These are phyloP conservation scores for Sphinx pinastri DNA, from an alignment of 2,888 invertebrate species.

Conservation along the genomic window DNA sequence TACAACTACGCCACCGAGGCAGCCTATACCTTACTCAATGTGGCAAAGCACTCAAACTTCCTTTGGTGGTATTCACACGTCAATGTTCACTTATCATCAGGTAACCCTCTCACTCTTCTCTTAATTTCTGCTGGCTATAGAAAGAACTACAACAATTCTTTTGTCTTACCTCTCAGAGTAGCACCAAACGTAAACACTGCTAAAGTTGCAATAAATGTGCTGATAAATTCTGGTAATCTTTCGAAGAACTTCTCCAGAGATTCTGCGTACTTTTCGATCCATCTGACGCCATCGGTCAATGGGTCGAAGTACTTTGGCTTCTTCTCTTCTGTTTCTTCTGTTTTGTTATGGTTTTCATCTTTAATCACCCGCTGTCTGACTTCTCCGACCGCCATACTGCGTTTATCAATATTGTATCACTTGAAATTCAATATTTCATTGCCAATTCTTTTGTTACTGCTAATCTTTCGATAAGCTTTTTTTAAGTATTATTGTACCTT, in stretches of 20 bases:
- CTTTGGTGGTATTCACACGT: no score
- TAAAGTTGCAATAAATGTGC: constrained; percentile 82
- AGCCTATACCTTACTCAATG: no score
- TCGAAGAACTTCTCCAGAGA: constrained; percentile 82
- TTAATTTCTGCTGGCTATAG: neutral
- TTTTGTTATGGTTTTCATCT: constrained; percentile 31
- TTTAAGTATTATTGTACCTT: no score
- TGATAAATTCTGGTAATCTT: constrained; percentile 80
- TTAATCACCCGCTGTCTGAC: constrained; percentile 44
- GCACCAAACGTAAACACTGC: constrained; percentile 86
- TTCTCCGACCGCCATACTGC: constrained; percentile 36
- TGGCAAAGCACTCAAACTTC: no score
- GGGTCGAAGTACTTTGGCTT: constrained; percentile 75
- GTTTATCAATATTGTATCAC: neutral
- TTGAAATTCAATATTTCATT: no score
- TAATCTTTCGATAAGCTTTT: no score
- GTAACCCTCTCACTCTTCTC: no score
- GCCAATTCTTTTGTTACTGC: no score
- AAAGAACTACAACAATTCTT: neutral
- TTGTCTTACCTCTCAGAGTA: constrained; percentile 82
- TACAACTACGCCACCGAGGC: no score
- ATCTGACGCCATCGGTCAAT: constrained; percentile 82
- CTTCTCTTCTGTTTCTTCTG: constrained; percentile 31
- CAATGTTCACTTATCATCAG: no score
- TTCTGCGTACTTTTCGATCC: constrained; percentile 84